phyloP scores from a whole-genome alignment of 2,888 invertebrate genomes.

The Melinaea menophilus region DNA sequence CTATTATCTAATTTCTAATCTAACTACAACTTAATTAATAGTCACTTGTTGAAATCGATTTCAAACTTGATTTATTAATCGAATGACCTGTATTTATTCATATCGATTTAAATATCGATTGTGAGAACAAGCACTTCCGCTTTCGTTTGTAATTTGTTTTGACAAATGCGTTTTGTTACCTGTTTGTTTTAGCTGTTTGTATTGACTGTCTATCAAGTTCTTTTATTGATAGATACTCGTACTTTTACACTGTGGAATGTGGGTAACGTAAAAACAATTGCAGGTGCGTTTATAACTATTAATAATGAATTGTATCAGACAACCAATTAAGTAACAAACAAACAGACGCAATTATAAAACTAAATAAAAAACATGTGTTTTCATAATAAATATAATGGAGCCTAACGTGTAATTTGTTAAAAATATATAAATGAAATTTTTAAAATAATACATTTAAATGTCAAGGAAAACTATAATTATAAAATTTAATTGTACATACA shows the following conservation, averaged over 20 bases:
- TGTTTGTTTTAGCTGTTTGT: slow-evolving; percentile 24
- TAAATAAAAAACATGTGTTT: no score
- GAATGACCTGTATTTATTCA: slow-evolving; percentile 70
- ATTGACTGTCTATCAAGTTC: no score
- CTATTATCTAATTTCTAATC: slow-evolving; percentile 75
- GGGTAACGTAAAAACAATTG: no score
- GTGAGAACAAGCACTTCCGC: slow-evolving; percentile 48
- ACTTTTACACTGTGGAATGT: no score
- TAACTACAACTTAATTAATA: slow-evolving; percentile 77
- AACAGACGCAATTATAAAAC: no score
- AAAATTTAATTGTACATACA: slow-evolving; percentile 24
- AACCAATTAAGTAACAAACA: no score
- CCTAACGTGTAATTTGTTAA: slow-evolving; percentile 10
- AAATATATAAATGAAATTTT: slow-evolving; percentile 15
- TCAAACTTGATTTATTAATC: slow-evolving; percentile 73
- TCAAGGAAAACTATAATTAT: slow-evolving; percentile 46
- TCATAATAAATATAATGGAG: neutral
- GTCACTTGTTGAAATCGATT: slow-evolving; percentile 78
- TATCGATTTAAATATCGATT: slow-evolving; percentile 60
- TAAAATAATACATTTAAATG: slow-evolving; percentile 41
- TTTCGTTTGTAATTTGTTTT: slow-evolving; percentile 50
- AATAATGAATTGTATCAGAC: no score
- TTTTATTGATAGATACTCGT: no score
- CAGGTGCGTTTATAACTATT: no score
- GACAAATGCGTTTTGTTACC: slow-evolving; percentile 38